Evolutionary conservation across 1,140 invertebrate genomes (phyloP).

Genomic region (Drosophila orosa): DNA sequence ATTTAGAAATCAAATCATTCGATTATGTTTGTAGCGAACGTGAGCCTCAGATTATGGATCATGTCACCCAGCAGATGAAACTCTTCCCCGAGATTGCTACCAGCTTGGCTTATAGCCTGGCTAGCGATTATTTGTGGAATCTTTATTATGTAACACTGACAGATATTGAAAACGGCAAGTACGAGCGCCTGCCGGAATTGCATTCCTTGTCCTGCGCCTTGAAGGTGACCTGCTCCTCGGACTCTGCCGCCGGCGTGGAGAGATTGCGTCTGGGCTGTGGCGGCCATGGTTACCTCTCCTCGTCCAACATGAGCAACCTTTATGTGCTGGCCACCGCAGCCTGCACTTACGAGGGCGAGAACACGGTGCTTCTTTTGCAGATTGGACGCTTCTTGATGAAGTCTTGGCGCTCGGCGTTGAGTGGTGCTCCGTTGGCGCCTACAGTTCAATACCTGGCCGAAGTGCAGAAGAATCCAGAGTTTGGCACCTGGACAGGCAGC

Average conservation of each 20-base stretch:
- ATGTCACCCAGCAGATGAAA: slow-evolving; percentile 96
- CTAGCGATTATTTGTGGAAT: slow-evolving; percentile 90
- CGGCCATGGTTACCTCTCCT: slow-evolving; percentile 95
- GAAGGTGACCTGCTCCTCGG: slow-evolving; percentile 92
- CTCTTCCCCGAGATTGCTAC: slow-evolving; percentile 94
- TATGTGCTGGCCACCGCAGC: slow-evolving; percentile 92
- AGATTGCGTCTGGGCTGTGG: slow-evolving; percentile 93
- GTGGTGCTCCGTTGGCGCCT: slow-evolving; percentile 86
- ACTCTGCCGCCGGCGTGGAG: slow-evolving; percentile 90
- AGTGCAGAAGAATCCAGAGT: slow-evolving; percentile 67
- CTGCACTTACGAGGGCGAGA: slow-evolving; percentile 97
- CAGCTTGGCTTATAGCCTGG: slow-evolving; percentile 90
- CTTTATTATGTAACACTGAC: slow-evolving; percentile 92
- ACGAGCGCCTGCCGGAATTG: slow-evolving; percentile 92
- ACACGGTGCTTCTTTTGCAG: slow-evolving; percentile 95
- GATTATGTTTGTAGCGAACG: slow-evolving; percentile 84
- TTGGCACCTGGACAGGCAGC: slow-evolving; percentile 87
- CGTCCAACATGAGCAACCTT: slow-evolving; percentile 92
- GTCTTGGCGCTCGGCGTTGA: slow-evolving; percentile 87
- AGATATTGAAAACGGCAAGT: slow-evolving; percentile 90
- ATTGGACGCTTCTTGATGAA: slow-evolving; percentile 93
- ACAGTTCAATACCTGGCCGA: slow-evolving; percentile 88
- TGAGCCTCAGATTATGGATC: slow-evolving; percentile 96
- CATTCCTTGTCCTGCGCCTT: slow-evolving; percentile 95
- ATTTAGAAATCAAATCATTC: background rate